Percentiles rank a stretch among this genome's conserved stretches.
Evolutionary conservation across 2,888 invertebrate species (phyloP).

Genomic region (Oxystoma pomonae): DNA sequence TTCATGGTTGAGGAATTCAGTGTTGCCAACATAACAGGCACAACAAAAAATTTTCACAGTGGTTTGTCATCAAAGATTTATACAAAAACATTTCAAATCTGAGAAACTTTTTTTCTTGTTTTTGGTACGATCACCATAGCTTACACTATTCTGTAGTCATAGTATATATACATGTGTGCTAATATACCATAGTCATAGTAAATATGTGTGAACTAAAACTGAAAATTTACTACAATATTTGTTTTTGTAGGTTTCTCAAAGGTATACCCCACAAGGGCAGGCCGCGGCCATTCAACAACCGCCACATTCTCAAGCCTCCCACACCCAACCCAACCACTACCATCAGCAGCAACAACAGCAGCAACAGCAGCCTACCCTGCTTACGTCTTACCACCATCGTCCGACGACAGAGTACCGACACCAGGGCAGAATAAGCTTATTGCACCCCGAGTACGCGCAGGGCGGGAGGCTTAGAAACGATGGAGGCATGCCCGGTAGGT

Average conservation of each 20-base stretch:
- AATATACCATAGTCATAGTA: no score
- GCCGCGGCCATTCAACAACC: slow-evolving; percentile 45
- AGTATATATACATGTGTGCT: no score
- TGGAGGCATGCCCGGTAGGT: slow-evolving; percentile 8
- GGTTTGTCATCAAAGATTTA: no score
- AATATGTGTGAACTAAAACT: no score
- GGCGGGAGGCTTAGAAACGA: slow-evolving; percentile 29
- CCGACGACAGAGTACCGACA: slow-evolving; percentile 49
- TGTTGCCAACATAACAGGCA: no score
- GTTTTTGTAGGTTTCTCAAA: slow-evolving; percentile 30
- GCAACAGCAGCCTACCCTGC: slow-evolving; percentile 47
- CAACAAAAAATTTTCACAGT: no score
- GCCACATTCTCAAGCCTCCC: slow-evolving; percentile 35
- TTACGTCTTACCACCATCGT: slow-evolving; percentile 39
- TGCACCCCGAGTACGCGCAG: slow-evolving; percentile 52
- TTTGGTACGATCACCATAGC: no score
- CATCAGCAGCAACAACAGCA: slow-evolving; percentile 50
- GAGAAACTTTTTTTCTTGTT: no score
- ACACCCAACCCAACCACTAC: slow-evolving; percentile 31
- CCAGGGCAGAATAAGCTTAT: slow-evolving; percentile 60
- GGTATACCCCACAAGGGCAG: slow-evolving; percentile 49
- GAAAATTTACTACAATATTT: no score
- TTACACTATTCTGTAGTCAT: no score
- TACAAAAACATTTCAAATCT: no score
- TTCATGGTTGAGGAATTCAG: no score